Percentiles rank a stretch among this genome's conserved stretches.
phyloP scores from a whole-genome alignment of 1,140 invertebrate species.

The Tetranychus urticae region DNA sequence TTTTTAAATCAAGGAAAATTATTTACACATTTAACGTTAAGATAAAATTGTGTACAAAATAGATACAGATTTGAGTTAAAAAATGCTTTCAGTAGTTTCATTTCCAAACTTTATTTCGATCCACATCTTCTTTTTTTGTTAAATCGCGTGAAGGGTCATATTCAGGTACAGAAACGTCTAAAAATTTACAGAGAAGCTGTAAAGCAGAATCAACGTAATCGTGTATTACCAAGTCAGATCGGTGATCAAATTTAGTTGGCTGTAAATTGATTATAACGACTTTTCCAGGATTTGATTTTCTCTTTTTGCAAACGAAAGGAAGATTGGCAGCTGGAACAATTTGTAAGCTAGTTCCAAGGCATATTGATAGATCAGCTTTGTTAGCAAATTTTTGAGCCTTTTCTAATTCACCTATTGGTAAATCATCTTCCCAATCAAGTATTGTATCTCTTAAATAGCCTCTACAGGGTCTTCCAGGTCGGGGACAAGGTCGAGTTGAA shows the following conservation, averaged over 20 bases:
- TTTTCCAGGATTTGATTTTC: conserved; percentile 21
- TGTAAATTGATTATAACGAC: conserved; percentile 90
- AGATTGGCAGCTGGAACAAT: conserved; percentile 89
- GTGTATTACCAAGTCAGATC: conserved; percentile 67
- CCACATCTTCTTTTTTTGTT: not conserved
- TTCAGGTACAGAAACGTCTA: conserved; percentile 40
- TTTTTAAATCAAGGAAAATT: too few species aligned
- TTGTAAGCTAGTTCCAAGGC: conserved; percentile 84
- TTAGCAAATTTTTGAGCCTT: conserved; percentile 63
- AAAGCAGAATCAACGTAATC: conserved; percentile 70
- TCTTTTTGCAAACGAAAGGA: conserved; percentile 63
- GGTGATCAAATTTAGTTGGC: conserved; percentile 85
- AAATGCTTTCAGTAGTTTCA: not conserved
- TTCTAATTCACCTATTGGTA: conserved; percentile 69
- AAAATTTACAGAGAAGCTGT: conserved; percentile 40
- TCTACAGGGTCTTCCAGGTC: conserved; percentile 40
- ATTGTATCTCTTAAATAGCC: conserved; percentile 74
- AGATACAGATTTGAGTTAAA: too few species aligned
- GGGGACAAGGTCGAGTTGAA: conserved; percentile 46
- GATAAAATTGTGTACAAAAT: too few species aligned
- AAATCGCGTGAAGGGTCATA: conserved; percentile 42
- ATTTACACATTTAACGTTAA: too few species aligned
- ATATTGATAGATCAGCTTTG: conserved; percentile 70
- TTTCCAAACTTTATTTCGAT: not conserved
- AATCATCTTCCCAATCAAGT: conserved; percentile 90